A percentile compares a stretch with the other conserved stretches of the same genome.
These are phyloP conservation scores for Eubasilissa splendida DNA, from an alignment of 2,888 invertebrate genomes.

Conservation along the genomic window DNA sequence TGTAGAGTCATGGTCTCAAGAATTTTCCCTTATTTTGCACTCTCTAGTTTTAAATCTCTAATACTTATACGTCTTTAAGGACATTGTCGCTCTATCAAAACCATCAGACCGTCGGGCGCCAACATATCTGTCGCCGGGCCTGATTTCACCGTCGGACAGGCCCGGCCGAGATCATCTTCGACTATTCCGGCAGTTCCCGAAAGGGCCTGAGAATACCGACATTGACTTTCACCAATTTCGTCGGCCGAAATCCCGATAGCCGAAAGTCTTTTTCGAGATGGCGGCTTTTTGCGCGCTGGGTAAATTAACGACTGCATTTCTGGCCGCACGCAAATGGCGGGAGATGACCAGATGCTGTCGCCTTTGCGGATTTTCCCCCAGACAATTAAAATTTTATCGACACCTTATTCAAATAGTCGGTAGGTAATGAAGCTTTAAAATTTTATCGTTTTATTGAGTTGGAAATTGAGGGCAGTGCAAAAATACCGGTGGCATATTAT, in stretches of 20 bases:
- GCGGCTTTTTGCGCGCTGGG: background rate
- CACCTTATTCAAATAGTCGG: no score
- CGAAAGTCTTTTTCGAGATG: background rate
- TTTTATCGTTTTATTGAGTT: no score
- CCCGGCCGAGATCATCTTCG: no score
- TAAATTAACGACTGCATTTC: no score
- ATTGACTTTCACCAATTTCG: constrained; percentile 15
- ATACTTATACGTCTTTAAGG: background rate
- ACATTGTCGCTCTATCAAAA: background rate
- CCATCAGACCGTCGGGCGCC: background rate
- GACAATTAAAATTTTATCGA: no score
- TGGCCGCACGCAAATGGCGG: no score
- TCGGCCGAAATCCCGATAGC: background rate
- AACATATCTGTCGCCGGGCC: background rate
- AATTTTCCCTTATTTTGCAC: background rate
- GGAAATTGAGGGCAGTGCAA: no score
- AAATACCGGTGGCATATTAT: no score
- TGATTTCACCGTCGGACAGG: background rate
- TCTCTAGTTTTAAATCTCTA: no score
- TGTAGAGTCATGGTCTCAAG: background rate
- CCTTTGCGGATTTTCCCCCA: no score
- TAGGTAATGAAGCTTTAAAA: no score
- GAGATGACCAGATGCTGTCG: no score
- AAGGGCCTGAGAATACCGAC: constrained; percentile 4
- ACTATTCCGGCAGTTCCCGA: background rate